Evolutionary conservation across 2,797 vertebrate species (phyloP).

Genomic region (Caiman crocodilus): DNA sequence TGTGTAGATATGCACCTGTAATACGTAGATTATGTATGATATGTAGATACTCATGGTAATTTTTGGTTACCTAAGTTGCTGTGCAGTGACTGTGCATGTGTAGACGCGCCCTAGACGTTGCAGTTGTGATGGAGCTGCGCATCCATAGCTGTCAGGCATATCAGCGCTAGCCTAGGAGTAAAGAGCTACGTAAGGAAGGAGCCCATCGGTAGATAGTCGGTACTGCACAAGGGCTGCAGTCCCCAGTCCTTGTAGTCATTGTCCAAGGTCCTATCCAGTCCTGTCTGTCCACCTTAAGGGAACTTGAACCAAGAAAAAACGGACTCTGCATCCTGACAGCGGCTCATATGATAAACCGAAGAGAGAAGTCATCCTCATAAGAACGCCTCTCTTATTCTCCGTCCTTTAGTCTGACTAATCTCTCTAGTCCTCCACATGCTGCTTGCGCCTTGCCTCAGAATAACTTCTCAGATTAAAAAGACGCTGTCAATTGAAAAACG

Average conservation of each 20-base stretch:
- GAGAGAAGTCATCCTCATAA: neutral
- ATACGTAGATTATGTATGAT: too few species aligned
- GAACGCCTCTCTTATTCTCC: neutral
- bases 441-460: neutral
- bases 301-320: conserved; percentile 32
- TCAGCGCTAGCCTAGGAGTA: conserved; percentile 33
- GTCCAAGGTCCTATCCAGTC: neutral
- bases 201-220: conserved; percentile 23
- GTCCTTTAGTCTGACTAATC: neutral
- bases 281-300: conserved; percentile 24
- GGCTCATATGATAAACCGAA: neutral
- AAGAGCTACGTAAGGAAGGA: conserved; percentile 38
- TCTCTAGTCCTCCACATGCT: neutral
- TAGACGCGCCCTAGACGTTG: too few species aligned
- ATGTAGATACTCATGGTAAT: too few species aligned
- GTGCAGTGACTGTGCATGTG: too few species aligned
- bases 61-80: too few species aligned
- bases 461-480: neutral
- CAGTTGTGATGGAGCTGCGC: neutral
- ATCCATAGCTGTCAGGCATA: conserved; percentile 35
- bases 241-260: neutral
- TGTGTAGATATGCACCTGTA: too few species aligned
- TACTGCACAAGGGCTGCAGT: conserved; percentile 30
- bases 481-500: neutral
- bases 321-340: neutral